Percentiles rank a stretch among this genome's conserved stretches.
Conservation (phyloP, 2,888 invertebrate species). For the Mythimna ferrago region DNA sequence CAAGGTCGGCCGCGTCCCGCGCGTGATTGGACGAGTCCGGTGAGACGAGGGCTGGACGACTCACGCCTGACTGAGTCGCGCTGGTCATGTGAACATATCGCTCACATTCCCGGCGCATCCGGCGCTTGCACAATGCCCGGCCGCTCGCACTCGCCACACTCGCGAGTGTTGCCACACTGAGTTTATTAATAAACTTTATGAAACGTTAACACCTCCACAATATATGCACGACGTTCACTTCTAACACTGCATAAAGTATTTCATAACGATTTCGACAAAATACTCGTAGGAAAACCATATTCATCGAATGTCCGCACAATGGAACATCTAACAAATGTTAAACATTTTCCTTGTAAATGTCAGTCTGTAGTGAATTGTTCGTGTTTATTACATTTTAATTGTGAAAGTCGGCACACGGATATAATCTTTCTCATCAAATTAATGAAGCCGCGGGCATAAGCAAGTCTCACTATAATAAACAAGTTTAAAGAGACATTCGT, state of each 20-base stretch:
- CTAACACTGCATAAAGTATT: not conserved
- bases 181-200: slow-evolving; percentile 34
- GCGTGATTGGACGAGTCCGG: not conserved
- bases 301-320: not conserved
- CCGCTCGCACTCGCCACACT: not conserved
- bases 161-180: slow-evolving; percentile 21
- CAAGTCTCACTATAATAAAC: not conserved
- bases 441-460: not conserved
- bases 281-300: not conserved
- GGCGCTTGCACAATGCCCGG: slow-evolving; percentile 37
- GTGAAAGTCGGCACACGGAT: too few relatives aligned
- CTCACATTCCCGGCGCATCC: slow-evolving; percentile 30
- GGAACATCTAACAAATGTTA: not conserved
- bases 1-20: slow-evolving; percentile 3
- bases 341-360: not conserved
- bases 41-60: not conserved
- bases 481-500: not conserved
- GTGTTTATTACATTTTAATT: too few relatives aligned
- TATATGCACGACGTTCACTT: slow-evolving; percentile 7
- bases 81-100: slow-evolving; percentile 26
- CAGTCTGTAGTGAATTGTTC: too few relatives aligned
- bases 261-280: not conserved
- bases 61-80: not conserved
- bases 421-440: not conserved
- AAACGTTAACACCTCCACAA: slow-evolving; percentile 16